Conservation (phyloP, 2,113 vertebrate genomes). For the Marmota flaviventris region DNA sequence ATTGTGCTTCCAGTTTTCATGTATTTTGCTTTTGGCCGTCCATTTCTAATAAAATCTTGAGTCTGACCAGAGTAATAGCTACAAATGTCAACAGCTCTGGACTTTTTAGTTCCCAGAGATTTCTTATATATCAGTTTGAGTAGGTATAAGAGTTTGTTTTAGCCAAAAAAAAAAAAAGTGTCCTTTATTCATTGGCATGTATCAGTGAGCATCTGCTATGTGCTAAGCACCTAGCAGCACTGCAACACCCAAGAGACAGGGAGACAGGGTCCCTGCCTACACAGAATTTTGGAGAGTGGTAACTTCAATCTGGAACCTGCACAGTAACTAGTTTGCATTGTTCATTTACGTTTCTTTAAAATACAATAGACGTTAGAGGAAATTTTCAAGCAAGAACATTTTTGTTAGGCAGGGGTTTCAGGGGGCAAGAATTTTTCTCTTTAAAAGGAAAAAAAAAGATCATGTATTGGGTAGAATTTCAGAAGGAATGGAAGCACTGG, state of each 20-base stretch:
- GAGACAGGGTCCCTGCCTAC: not conserved
- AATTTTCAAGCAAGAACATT: not conserved
- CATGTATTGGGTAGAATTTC: not conserved
- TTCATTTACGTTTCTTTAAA: not conserved
- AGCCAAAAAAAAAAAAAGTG: not conserved
- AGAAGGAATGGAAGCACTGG: not conserved
- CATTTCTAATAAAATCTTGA: not conserved
- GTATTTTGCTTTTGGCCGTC: not conserved
- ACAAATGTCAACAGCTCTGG: too few relatives aligned
- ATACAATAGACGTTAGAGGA: not conserved
- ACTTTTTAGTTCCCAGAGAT: not conserved
- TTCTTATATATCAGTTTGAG: not conserved
- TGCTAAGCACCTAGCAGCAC: not conserved
- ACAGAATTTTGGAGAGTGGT: not conserved
- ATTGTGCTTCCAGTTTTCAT: not conserved
- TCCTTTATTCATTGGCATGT: not conserved
- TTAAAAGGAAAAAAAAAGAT: not conserved
- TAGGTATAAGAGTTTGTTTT: not conserved
- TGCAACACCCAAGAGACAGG: rapidly evolving
- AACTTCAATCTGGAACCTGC: not conserved
- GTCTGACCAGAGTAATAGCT: not conserved
- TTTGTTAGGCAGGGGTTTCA: not conserved
- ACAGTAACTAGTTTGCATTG: not conserved
- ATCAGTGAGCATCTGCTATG: not conserved
- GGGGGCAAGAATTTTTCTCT: not conserved